Evolutionary conservation across 1,140 invertebrate species (phyloP).

Genomic region (Atta cephalotes): DNA sequence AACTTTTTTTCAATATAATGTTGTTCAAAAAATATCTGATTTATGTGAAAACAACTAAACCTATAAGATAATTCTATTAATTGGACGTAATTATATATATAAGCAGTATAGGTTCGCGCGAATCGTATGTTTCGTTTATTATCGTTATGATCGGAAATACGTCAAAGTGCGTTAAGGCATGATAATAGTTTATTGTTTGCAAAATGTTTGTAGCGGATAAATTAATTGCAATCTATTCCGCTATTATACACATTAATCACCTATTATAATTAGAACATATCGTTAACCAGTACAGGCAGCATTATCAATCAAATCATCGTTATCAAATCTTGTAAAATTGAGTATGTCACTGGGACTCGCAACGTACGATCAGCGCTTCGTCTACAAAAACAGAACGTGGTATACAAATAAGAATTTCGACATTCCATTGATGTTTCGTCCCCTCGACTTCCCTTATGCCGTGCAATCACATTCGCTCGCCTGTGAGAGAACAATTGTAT

Average conservation of each 20-base stretch:
- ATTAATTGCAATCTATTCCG: constrained; percentile 59
- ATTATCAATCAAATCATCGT: background rate
- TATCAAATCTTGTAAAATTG: background rate
- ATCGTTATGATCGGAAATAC: constrained; percentile 47
- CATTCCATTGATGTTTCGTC: background rate
- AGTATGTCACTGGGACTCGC: background rate
- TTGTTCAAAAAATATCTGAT: background rate
- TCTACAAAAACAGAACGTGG: background rate
- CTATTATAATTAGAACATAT: constrained; percentile 48
- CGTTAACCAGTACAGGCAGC: background rate
- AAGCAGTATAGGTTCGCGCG: background rate
- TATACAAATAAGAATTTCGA: constrained; percentile 31
- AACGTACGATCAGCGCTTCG: background rate
- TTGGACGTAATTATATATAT: constrained; percentile 3
- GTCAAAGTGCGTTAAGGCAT: constrained; percentile 40
- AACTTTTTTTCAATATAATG: background rate
- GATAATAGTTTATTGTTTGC: constrained; percentile 74
- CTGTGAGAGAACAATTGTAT: background rate
- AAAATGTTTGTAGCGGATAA: constrained; percentile 21
- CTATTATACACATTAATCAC: constrained; percentile 61
- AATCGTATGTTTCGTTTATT: constrained; percentile 39
- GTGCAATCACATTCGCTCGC: background rate
- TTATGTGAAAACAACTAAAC: background rate
- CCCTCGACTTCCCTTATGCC: background rate
- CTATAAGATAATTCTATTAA: constrained; percentile 2